Evolutionary conservation across 2,888 invertebrate genomes (phyloP).

Genomic region (Onthophagus sagittarius): DNA sequence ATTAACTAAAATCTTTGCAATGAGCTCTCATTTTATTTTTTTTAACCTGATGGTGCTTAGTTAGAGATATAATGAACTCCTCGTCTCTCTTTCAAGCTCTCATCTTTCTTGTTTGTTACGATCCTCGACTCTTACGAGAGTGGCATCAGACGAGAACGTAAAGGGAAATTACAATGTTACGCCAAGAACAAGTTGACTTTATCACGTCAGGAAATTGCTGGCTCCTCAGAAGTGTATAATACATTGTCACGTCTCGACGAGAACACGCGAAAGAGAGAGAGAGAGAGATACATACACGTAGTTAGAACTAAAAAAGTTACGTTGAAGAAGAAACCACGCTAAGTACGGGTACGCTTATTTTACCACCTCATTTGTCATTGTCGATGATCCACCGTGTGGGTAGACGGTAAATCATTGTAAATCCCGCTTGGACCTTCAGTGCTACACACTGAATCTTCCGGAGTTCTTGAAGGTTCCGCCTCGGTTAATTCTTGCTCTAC

Average conservation of each 20-base stretch:
- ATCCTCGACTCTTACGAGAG: not conserved
- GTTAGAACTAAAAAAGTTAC: not conserved
- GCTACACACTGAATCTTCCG: conserved; percentile 88
- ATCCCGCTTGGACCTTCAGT: conserved; percentile 76
- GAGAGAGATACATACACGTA: not conserved
- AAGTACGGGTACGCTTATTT: not conserved
- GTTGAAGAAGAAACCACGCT: not conserved
- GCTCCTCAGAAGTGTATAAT: not conserved
- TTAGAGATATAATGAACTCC: not conserved
- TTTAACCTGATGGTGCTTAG: not conserved
- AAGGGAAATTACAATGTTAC: not conserved
- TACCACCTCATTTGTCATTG: conserved; percentile 23
- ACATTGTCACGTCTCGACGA: not conserved
- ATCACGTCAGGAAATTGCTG: not conserved
- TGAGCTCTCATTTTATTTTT: not conserved
- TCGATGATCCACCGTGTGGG: conserved; percentile 21
- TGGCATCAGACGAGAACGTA: not conserved
- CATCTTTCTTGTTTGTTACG: not conserved
- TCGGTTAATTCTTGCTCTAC: conserved; percentile 62
- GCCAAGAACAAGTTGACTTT: not conserved
- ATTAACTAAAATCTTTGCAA: not conserved
- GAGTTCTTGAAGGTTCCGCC: conserved; percentile 79
- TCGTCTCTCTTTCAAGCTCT: not conserved
- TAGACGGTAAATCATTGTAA: conserved; percentile 55
- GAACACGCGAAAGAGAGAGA: not conserved